Percentiles rank a stretch among this genome's conserved stretches.
phyloP scores from a whole-genome alignment of 2,888 invertebrate genomes.

The Eucriotettix oculatus region DNA sequence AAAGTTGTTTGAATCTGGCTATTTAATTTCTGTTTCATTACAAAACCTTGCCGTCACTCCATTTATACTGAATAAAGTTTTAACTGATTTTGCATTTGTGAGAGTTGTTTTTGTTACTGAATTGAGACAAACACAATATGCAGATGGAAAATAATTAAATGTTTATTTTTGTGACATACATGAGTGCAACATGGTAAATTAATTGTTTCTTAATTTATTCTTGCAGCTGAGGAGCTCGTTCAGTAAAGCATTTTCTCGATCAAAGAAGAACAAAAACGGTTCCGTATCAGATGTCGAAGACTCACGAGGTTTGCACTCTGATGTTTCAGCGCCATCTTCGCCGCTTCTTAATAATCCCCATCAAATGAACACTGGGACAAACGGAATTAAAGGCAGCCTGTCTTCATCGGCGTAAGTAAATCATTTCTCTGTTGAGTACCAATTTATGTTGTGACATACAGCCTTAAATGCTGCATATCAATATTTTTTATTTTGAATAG shows the following conservation, averaged over 20 bases:
- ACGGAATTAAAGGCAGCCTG: constrained; percentile 23
- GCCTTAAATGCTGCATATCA: neutral
- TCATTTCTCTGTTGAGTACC: too few relatives aligned
- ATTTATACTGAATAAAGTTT: too few relatives aligned
- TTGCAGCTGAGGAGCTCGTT: constrained; percentile 79
- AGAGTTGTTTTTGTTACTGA: neutral
- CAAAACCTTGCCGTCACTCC: too few relatives aligned
- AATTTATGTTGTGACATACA: neutral
- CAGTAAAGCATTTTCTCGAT: constrained; percentile 89
- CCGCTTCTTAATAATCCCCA: constrained; percentile 28
- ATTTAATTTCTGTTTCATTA: too few relatives aligned
- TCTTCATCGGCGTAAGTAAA: constrained; percentile 20
- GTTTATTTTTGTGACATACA: too few relatives aligned
- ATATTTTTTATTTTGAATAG: neutral
- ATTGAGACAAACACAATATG: neutral
- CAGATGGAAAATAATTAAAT: too few relatives aligned
- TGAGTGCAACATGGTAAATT: too few relatives aligned
- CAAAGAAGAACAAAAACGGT: constrained; percentile 37
- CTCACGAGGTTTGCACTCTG: constrained; percentile 23
- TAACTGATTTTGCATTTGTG: too few relatives aligned
- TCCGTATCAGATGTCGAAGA: constrained; percentile 33
- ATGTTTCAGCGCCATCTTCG: constrained; percentile 34
- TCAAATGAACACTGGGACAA: constrained; percentile 13
- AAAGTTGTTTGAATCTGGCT: too few relatives aligned
- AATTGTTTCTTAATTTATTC: too few relatives aligned